These are phyloP conservation scores for Gymnobelideus leadbeateri DNA, from an alignment of 2,113 vertebrate species.

Conservation along the genomic window DNA sequence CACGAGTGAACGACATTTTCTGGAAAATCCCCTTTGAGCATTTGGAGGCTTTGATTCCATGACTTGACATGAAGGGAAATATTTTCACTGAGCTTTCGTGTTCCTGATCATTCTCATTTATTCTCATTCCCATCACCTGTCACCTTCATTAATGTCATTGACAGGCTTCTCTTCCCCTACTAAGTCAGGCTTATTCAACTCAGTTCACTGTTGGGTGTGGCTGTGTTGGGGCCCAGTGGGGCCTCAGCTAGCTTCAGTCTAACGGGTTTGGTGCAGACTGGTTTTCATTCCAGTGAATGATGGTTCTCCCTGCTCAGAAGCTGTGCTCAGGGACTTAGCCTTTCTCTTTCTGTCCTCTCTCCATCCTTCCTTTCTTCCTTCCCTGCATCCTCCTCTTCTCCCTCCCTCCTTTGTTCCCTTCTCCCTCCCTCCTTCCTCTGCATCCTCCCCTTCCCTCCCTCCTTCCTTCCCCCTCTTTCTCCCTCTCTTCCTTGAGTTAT, in stretches of 20 bases:
- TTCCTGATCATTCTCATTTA: constrained; percentile 27
- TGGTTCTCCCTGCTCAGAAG: background rate
- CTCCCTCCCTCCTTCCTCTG: no score
- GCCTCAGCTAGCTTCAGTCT: background rate
- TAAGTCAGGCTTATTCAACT: constrained; percentile 38
- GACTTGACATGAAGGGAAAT: constrained; percentile 62
- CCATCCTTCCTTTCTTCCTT: no score
- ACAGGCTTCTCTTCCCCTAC: background rate
- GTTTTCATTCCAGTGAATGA: constrained; percentile 28
- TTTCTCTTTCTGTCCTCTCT: constrained; percentile 9
- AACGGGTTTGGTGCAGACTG: background rate
- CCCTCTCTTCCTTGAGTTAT: background rate
- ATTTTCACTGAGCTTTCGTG: constrained; percentile 54
- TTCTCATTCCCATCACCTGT: constrained; percentile 43
- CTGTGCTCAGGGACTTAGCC: background rate
- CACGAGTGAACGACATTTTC: background rate
- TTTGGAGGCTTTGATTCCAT: background rate
- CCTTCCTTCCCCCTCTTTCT: no score
- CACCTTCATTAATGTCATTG: constrained; percentile 27
- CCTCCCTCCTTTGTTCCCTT: no score
- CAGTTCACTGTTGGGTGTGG: constrained; percentile 20
- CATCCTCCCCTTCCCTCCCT: no score
- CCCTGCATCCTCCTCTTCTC: no score
- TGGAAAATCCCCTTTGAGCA: background rate
- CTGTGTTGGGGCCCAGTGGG: background rate